Evolutionary conservation across 2,888 invertebrate genomes (phyloP).

Genomic region (Diogma glabrata): DNA sequence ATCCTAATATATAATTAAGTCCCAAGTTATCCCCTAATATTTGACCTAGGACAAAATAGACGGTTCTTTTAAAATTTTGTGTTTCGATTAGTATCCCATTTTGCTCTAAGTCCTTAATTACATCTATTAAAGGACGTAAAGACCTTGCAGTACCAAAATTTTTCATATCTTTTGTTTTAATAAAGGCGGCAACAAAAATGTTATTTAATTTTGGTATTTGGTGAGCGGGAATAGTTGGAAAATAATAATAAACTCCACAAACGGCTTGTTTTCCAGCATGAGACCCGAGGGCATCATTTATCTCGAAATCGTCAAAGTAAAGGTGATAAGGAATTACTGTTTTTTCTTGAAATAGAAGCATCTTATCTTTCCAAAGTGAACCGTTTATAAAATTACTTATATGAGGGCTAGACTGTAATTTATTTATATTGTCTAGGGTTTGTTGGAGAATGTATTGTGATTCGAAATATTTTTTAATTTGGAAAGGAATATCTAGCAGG

Average conservation of each 20-base stretch:
- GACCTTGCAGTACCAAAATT: neutral
- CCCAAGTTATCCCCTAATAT: no score
- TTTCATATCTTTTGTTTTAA: neutral
- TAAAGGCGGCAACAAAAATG: neutral
- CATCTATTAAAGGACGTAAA: neutral
- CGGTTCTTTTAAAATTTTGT: neutral
- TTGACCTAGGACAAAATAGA: neutral
- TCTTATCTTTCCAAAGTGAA: neutral
- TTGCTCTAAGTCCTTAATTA: neutral
- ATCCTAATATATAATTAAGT: neutral
- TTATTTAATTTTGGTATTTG: neutral
- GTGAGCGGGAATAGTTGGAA: neutral
- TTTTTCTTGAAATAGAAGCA: neutral
- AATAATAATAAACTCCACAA: slow-evolving; percentile 1
- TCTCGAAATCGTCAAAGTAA: neutral
- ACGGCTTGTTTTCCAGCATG: neutral
- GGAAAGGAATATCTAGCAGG: slow-evolving; percentile 2
- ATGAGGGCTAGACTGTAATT: neutral
- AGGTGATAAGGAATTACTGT: neutral
- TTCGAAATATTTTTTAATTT: slow-evolving; percentile 6
- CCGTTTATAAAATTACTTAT: neutral
- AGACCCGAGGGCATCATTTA: neutral
- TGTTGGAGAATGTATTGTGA: no score
- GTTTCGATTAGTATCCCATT: neutral
- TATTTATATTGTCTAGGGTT: neutral